Conservation (phyloP, 2,888 invertebrate genomes). For the Leptopilina drosophilae region DNA sequence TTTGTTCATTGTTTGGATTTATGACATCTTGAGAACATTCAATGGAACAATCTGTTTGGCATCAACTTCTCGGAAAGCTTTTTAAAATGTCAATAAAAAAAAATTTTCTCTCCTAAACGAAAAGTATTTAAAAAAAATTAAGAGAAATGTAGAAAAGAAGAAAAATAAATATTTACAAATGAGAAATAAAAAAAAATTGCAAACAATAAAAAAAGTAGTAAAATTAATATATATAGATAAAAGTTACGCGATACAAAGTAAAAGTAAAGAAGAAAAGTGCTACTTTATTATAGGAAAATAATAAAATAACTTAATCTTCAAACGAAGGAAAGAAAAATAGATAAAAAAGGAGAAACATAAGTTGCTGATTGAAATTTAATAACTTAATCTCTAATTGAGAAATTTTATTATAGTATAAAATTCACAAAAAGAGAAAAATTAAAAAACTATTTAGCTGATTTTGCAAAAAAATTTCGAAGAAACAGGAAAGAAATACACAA, state of each 20-base stretch:
- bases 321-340: not conserved
- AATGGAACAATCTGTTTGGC: slow-evolving; percentile 7
- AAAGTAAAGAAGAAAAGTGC: not conserved
- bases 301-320: not conserved
- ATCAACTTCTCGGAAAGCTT: slow-evolving; percentile 4
- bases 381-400: too few species aligned
- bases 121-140: not conserved
- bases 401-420: too few species aligned
- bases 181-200: not conserved
- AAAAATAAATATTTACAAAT: not conserved
- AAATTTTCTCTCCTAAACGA: not conserved
- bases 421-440: too few species aligned
- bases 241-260: not conserved
- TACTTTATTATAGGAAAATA: too few species aligned
- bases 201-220: not conserved
- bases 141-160: not conserved
- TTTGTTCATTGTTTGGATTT: slow-evolving; percentile 56
- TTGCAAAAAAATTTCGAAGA: too few species aligned
- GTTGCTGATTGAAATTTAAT: too few species aligned
- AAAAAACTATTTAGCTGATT: not conserved
- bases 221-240: not conserved
- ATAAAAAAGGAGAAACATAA: not conserved
- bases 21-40: slow-evolving; percentile 15
- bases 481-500: too few species aligned
- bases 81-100: not conserved